A percentile compares a stretch with the other conserved stretches of the same genome.
phyloP scores from a whole-genome alignment of 2,888 invertebrate species.

The Mycalesis mineus region DNA sequence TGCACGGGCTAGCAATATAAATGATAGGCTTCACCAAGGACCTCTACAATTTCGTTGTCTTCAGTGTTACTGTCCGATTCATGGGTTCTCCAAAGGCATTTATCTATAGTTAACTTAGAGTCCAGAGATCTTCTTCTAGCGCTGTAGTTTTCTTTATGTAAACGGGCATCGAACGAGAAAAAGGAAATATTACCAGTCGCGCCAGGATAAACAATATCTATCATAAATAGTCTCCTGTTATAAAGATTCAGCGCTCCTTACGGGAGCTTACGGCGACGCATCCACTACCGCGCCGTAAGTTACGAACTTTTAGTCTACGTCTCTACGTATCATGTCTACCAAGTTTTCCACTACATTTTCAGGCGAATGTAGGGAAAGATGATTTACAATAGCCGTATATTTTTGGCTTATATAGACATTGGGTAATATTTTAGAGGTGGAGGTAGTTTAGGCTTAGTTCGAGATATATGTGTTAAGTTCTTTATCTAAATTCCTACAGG shows the following conservation, averaged over 20 bases:
- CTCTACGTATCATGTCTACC: constrained; percentile 7
- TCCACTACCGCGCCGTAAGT: neutral
- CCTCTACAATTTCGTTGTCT: too few relatives aligned
- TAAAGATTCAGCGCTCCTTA: constrained; percentile 9
- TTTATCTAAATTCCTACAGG: too few relatives aligned
- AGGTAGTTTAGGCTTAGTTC: neutral
- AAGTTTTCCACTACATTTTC: constrained; percentile 2
- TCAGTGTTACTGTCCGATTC: too few relatives aligned
- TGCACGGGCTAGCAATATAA: too few relatives aligned
- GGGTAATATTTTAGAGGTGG: neutral
- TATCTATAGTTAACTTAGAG: too few relatives aligned
- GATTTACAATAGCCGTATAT: constrained; percentile 1
- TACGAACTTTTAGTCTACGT: constrained; percentile 5
- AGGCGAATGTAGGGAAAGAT: neutral
- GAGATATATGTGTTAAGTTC: neutral
- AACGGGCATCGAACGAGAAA: neutral
- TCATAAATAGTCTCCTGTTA: constrained; percentile 10
- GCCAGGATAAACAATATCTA: constrained; percentile 2
- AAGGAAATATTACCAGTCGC: neutral
- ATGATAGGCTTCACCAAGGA: too few relatives aligned
- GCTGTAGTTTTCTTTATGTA: too few relatives aligned
- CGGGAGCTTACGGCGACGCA: constrained; percentile 6
- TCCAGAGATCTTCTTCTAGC: too few relatives aligned
- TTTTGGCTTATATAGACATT: neutral
- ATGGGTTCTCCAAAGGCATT: too few relatives aligned